Percentiles rank a stretch among this genome's conserved stretches.
These are phyloP conservation scores for Chrysaora quinquecirrha DNA, from an alignment of 30 jellyfish, hydroid and myxozoan genomes.

Conservation along the genomic window DNA sequence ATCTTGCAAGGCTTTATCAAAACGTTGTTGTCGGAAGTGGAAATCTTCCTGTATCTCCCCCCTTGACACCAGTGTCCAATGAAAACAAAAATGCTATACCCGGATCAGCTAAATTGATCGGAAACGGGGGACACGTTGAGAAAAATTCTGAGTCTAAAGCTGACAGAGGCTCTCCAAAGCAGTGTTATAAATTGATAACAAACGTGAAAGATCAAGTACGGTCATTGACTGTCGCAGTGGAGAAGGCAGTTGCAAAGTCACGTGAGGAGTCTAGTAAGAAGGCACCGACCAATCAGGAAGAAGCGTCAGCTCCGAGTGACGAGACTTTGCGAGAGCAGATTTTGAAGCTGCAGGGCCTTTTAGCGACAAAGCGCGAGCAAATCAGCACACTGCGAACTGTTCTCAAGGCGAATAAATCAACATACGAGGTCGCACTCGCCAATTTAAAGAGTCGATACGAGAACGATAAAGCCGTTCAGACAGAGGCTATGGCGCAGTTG, in stretches of 20 bases:
- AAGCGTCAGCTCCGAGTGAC: constrained; percentile 33
- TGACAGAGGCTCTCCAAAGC: constrained; percentile 45
- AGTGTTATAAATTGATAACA: constrained; percentile 67
- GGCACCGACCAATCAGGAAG: constrained; percentile 53
- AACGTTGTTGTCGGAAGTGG: constrained; percentile 66
- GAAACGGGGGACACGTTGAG: background rate
- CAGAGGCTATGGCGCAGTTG: constrained; percentile 87
- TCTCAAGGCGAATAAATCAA: constrained; percentile 84
- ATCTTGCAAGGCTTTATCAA: constrained; percentile 57
- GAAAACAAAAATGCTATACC: constrained; percentile 41
- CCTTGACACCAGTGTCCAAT: constrained; percentile 45
- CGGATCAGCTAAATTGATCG: constrained; percentile 40
- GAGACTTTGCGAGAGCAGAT: constrained; percentile 77
- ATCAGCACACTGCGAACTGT: constrained; percentile 86
- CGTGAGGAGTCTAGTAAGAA: constrained; percentile 43
- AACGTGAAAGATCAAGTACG: constrained; percentile 83
- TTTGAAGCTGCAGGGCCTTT: constrained; percentile 73
- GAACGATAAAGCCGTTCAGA: constrained; percentile 89
- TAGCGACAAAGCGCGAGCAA: constrained; percentile 90
- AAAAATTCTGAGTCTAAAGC: constrained; percentile 6
- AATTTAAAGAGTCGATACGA: constrained; percentile 91
- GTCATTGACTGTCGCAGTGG: constrained; percentile 66
- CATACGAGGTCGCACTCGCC: constrained; percentile 90
- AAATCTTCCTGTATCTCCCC: constrained; percentile 46
- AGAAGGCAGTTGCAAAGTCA: constrained; percentile 61